Evolutionary conservation across 2,113 vertebrate species (phyloP).

Genomic region (Protobothrops flavoviridis): DNA sequence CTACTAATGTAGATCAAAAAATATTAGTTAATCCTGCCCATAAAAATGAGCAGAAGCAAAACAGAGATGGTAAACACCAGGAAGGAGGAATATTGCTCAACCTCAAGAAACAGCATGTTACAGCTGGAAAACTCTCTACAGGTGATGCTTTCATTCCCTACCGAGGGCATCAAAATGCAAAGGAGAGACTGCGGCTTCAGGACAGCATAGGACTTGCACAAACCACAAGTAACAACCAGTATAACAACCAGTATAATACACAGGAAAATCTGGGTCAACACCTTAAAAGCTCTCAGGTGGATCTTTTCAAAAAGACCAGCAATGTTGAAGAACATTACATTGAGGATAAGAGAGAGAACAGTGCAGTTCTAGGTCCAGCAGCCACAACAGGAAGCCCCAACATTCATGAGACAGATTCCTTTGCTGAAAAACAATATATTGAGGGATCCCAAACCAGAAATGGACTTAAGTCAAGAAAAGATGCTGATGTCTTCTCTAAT

Average conservation of each 20-base stretch:
- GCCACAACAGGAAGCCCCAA: background rate
- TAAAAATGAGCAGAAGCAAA: background rate
- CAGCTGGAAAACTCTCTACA: background rate
- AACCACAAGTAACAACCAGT: background rate
- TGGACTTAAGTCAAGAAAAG: background rate
- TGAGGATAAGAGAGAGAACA: background rate
- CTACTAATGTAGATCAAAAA: background rate
- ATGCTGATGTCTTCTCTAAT: background rate
- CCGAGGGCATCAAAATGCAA: background rate
- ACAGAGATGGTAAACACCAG: background rate
- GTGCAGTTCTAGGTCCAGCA: background rate
- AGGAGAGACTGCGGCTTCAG: background rate
- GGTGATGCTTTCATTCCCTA: background rate
- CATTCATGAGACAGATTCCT: background rate
- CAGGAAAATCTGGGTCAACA: background rate
- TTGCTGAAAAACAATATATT: background rate
- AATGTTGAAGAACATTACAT: background rate
- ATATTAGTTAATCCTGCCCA: background rate
- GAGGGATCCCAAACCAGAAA: background rate
- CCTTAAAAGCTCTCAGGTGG: background rate
- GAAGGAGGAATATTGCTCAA: background rate
- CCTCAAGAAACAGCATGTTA: background rate
- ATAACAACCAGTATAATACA: background rate
- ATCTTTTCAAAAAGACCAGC: background rate
- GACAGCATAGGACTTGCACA: background rate